phyloP scores from a whole-genome alignment of 2,797 vertebrate species.

The Catharus ustulatus region DNA sequence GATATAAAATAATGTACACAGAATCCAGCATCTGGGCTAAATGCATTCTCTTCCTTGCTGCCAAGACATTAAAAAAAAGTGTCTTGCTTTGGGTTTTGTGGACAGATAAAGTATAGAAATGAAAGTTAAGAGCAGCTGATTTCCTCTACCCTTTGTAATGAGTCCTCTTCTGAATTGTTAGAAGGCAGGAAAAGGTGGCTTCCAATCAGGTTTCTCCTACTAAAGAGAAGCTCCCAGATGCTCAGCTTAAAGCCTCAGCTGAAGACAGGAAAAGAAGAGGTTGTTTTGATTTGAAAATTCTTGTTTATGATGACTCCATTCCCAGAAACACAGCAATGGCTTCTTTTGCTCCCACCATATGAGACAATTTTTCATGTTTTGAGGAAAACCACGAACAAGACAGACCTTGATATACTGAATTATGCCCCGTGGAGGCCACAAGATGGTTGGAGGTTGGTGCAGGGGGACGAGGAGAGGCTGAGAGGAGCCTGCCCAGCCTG shows the following conservation, averaged over 20 bases:
- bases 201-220: background rate
- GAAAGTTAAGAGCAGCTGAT: background rate
- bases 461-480: rapidly evolving
- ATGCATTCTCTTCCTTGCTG: background rate
- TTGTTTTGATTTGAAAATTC: background rate
- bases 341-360: background rate
- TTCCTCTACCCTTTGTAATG: background rate
- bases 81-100: background rate
- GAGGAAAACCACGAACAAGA: background rate
- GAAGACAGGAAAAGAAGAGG: background rate
- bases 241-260: background rate
- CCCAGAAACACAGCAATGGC: background rate
- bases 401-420: background rate
- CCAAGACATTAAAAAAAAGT: background rate
- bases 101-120: background rate
- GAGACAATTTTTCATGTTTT: background rate
- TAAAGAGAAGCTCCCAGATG: background rate
- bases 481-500: background rate
- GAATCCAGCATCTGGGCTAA: background rate
- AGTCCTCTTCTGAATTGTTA: background rate
- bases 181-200: background rate
- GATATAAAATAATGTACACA: background rate
- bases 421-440: background rate
- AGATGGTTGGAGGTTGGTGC: background rate
- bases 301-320: background rate